Evolutionary conservation across 2,888 invertebrate genomes (phyloP), one percentile per base, ranked within the genome.

Genomic region (Eubasilissa splendida): DNA sequence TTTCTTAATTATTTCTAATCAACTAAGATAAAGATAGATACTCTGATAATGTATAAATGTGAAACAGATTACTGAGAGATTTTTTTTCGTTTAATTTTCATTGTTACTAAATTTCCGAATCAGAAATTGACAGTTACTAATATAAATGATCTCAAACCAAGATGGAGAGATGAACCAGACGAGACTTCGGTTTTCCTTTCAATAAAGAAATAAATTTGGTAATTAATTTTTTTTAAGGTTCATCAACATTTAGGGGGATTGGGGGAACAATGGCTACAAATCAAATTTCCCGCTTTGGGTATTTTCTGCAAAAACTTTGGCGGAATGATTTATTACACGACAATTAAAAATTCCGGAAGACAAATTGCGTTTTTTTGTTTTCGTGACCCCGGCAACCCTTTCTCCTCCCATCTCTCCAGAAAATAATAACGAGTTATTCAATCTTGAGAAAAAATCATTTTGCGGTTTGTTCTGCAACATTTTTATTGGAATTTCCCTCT

Each of bases 261-360:
- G 54, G 42, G 42, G 71, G 54, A 71, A 71, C 71, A 54, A 71
- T 71, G 71, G 71, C 56, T 31, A 71, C 71, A 71, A 71, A 71
- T 71, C 71, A 31, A 71, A 68, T 68, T 68, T 68, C 50, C 68
- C 68, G 68, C 42, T 68, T 50, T 68, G 42, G 52, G 50, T 68
- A 68, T 68, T 68, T 68, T 68, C 68, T 50, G 9, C 50, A 42
- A 54, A 71, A 71, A 71, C 54, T 71, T 71, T 71, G 31, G 14
- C 63, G 22, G 42, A 54, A 71, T 71, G 71, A 71, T 71, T 71
- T 71, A 71, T 71, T 53, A 56, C 22, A 71, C 56, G 71, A 71
- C 71, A 71, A 71, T 71, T 71, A 71, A 71, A 71, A 71, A 71
- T 71, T 71, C 56, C 71, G 10, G 54, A 71, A 71, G 71, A 71